Evolutionary conservation across 2,888 invertebrate genomes (phyloP), one percentile per base, ranked within the genome.

Genomic region (Ctenicera cuprea): DNA sequence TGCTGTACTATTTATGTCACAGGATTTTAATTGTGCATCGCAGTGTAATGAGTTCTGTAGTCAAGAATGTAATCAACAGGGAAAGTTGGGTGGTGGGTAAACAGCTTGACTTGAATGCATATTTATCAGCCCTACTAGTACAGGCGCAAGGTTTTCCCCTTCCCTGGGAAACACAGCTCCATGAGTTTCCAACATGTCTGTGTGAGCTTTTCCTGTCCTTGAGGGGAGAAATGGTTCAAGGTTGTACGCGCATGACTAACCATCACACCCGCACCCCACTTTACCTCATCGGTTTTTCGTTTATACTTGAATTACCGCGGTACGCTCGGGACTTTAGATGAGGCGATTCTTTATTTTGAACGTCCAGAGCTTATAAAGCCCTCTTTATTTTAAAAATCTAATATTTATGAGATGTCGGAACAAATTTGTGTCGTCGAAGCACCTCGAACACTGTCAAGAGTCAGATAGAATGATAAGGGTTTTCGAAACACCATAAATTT

Each of bases 251-350:
- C 59, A 59, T 59, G 59, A 59, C 59, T 41, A 20, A 12, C 38
- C 59, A 59, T 38, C 12, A 20, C 38, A 30, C 57, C 37, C 57
- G 57, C 57, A 45, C 14, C 45, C 57, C 14, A 4, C 12, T 14
- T 33, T 59, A 37, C 59, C 38, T 20, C 20, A 38, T 59, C 59
- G 37, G 18, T 41, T 59, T 38, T 20, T 59, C 38, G 59, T 59
- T 59, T 59, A 59, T 59, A 59, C 59, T 59, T 59, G 59, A 59
- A 38, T 59, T 59, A 38, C 38, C 20, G 59, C 59, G 16, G 59
- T 20, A 16, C 59, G 2, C 41, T 59, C 12, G 59, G 22, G 59
- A 33, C 14, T 41, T 59, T 57, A 33, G 33, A 57, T 33, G 57
- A 57, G 16, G 16, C 30, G 33, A 33, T 37, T 30, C 16, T 37